Evolutionary conservation across 2,888 invertebrate genomes (phyloP).

Genomic region (Escarpia spicata): DNA sequence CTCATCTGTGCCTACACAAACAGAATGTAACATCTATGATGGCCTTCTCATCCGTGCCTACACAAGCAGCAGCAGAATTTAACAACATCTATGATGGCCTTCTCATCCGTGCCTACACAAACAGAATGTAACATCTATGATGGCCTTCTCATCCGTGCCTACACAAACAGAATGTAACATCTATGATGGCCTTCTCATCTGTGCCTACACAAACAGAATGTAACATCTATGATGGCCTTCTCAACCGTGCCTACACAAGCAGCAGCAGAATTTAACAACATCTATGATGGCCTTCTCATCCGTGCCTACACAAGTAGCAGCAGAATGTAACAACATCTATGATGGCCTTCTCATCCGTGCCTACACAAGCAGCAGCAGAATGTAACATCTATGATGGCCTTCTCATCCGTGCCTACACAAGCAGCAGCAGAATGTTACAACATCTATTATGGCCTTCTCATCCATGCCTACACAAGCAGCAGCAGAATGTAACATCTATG

Average conservation of each 20-base stretch:
- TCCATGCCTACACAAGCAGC: conserved; percentile 43
- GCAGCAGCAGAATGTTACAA: conserved; percentile 26
- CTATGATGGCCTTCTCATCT: conserved; percentile 47
- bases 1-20: conserved; percentile 47
- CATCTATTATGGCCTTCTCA: conserved; percentile 46
- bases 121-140: conserved; percentile 41
- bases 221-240: conserved; percentile 44
- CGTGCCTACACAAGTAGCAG: conserved; percentile 43
- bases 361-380: conserved; percentile 30
- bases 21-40: conserved; percentile 37
- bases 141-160: conserved; percentile 47
- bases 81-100: conserved; percentile 45
- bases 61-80: neutral
- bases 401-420: conserved; percentile 47
- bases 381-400: conserved; percentile 44
- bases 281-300: conserved; percentile 48
- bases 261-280: conserved; percentile 33
- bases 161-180: conserved; percentile 31
- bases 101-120: conserved; percentile 47
- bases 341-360: conserved; percentile 48
- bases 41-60: conserved; percentile 47
- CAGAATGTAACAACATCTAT: conserved; percentile 39
- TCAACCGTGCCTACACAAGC: conserved; percentile 46
- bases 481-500: conserved; percentile 42
- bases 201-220: conserved; percentile 39